phyloP scores from a whole-genome alignment of 2,113 vertebrate species.

The Halichoeres trimaculatus region DNA sequence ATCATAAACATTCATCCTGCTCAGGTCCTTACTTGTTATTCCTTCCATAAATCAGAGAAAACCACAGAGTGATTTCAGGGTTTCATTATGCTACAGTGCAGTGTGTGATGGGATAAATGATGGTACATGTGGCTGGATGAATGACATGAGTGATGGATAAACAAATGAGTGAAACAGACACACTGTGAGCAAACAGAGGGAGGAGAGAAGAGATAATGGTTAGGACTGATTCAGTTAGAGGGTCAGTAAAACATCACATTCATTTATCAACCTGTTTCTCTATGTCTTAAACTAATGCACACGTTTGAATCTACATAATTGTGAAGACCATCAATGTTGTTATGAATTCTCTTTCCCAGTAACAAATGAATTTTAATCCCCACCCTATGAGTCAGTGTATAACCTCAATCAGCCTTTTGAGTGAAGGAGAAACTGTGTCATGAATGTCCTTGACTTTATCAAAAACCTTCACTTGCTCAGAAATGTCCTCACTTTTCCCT shows the following conservation, averaged over 20 bases:
- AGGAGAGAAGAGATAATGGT: constrained; percentile 60
- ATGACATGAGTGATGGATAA: constrained; percentile 49
- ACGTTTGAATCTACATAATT: constrained; percentile 14
- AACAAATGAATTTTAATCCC: no score
- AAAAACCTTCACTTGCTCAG: no score
- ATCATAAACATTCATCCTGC: constrained; percentile 30
- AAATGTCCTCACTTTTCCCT: no score
- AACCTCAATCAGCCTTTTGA: no score
- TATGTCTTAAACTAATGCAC: constrained; percentile 17
- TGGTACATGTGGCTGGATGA: constrained; percentile 50
- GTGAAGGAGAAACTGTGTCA: no score
- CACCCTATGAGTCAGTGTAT: no score
- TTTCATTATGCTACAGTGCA: constrained; percentile 20
- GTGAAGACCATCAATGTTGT: constrained; percentile 17
- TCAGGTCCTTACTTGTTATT: constrained; percentile 40
- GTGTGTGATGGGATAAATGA: constrained; percentile 58
- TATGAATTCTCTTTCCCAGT: background rate
- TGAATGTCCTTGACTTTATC: no score
- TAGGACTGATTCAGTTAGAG: constrained; percentile 38
- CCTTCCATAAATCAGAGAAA: constrained; percentile 50
- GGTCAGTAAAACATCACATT: constrained; percentile 28
- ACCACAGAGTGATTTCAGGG: constrained; percentile 32
- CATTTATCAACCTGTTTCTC: constrained; percentile 6
- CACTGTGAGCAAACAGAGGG: constrained; percentile 51
- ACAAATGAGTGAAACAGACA: constrained; percentile 47